Base-by-base conservation (phyloP, 2,888 invertebrate species). In the Orthosia incerta region DNA sequence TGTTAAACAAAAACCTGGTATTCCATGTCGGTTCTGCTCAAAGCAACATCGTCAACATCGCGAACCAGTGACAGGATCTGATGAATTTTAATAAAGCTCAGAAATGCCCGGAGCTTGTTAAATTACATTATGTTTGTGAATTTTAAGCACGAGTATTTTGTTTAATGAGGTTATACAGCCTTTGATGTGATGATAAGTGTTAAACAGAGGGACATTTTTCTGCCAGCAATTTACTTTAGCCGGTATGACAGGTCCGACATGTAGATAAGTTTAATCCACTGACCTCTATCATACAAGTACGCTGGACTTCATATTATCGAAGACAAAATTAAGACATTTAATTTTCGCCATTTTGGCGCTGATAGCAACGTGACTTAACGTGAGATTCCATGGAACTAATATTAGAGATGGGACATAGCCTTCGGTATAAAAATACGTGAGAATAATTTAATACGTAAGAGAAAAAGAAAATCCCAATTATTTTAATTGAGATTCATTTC, bases 81-180 rank as follows among this genome's bases (percentile, higher is more conserved):
- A 71, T 71, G 66, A 82, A 71, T 79, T 77, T 82, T 77, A 82
- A 71, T 82, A 82, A 82, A 82, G 63, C 26, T 55, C 63, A 61
- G 55, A 76, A 65, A 71, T 53, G n/a, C 26, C 18, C 12, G 45
- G 50, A 18, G n/a, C 56, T 56, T 67, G 75, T 53, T 57, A 53
- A 74, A 75, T 80, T 59, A 80, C 55, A 59, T 61, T 78, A 16
- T 12, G 55, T 74, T 65, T 61, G 80, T 66, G 56, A 61, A 80
- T 61, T 23, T 66, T 53, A 56, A 60, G 26, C 65, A 51, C 4
- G 46, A 65, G 13, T 50, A 31, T 74, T 79, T 60, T 64, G 39
- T 11, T 55, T n/a, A 50, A 63, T 55, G 23, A n/a, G 39, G 18
- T 11, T 55, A 18, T 11, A 4, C 18, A 50, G n/a, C 26, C 23